Evolutionary conservation across 2,888 invertebrate genomes (phyloP), one percentile per base, ranked within the genome.

Genomic region (Cryptocephalus moraei): DNA sequence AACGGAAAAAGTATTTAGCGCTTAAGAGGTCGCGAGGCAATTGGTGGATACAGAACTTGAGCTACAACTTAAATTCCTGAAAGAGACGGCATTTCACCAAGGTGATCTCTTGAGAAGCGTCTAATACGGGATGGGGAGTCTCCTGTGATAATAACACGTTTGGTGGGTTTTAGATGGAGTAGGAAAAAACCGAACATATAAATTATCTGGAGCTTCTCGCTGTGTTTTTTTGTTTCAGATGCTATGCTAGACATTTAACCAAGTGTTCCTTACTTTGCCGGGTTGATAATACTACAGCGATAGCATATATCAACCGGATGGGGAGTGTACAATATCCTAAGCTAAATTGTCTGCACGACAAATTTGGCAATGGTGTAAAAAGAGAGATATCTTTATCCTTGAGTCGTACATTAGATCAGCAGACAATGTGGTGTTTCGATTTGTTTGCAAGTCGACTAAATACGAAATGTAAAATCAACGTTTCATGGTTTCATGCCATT

Each of bases 361-460:
- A 8, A 60, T 64, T 22, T 58, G 59, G 59, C 39, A 55, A 36
- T 55, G 12, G 45, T 66, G 44, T 44, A 51, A 53, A 59, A 57
- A 14, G 2, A 49, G 48, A 41, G 49, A 56, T 33, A 38, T 60
- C 10, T 53, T 34, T 32, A 46, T 60, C 32, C 51, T 47, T 43
- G 57, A 57, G 9, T 51, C 54, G 1, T 56, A 58, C 36, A 58
- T 56, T 12, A 45, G 13, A 8, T 56, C 59, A 1, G 33, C 22
- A 41, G 50, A 55, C 8, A 59, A 57, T 33, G 33, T 9, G 9
- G 33, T 54, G 40, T 2, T 45, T 50, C 2, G 51, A 53, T 33
- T 34, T 49, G 32, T 53, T 51, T 44, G 50, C 51, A 2, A 43
- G 41, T 8, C 12, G 8, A 22, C 9, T 3, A 11, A 52, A 52